A percentile compares a stretch with the other conserved stretches of the same genome.
Conservation (phyloP, 2,113 vertebrate species). For the Burhinus bistriatus region DNA sequence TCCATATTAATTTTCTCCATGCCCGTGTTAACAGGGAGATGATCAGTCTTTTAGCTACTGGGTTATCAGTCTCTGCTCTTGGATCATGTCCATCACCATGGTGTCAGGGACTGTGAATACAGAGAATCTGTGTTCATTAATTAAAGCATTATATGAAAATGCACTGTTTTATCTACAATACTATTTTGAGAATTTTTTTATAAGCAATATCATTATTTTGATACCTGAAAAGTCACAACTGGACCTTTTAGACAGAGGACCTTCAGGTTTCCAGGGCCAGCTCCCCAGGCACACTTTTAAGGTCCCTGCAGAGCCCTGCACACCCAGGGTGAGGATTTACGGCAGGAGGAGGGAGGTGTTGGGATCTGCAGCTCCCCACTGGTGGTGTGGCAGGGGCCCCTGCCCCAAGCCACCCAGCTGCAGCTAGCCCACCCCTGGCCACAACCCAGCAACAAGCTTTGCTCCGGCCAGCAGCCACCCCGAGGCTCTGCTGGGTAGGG, state of each 20-base stretch:
- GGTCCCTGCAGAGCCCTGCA: neutral
- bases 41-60: neutral
- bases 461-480: rapidly evolving
- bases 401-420: neutral
- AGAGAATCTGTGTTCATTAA: neutral
- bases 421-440: neutral
- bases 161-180: neutral
- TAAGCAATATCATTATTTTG: neutral
- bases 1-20: neutral
- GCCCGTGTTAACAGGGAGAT: neutral
- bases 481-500: rapidly evolving
- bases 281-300: neutral
- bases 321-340: neutral
- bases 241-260: neutral
- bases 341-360: neutral
- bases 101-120: neutral
- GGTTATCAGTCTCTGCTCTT: neutral
- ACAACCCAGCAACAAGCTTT: rapidly evolving
- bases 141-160: neutral
- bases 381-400: rapidly evolving
- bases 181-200: neutral
- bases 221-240: neutral
- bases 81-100: neutral
- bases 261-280: neutral
- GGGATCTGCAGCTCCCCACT: neutral